Evolutionary conservation across 2,888 invertebrate genomes (phyloP).

Genomic region (Agonopterix alstromeriana): DNA sequence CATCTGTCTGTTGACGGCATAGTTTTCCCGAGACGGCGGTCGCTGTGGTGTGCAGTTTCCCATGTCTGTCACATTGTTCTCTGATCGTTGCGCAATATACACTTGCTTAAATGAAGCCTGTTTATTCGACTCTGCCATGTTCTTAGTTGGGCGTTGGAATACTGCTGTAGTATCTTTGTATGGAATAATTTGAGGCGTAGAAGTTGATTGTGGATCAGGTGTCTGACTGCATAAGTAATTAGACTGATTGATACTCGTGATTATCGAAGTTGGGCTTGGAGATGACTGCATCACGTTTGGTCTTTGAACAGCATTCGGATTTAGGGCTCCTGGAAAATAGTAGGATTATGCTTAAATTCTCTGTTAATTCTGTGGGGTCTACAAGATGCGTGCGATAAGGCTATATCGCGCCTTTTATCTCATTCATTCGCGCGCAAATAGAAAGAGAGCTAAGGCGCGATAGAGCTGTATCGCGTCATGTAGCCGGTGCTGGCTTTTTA

Average conservation of each 20-base stretch:
- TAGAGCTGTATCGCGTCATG: too few relatives aligned
- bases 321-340: slow-evolving; percentile 34
- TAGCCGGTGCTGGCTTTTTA: too few relatives aligned
- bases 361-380: too few relatives aligned
- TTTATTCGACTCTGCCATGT: slow-evolving; percentile 20
- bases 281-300: slow-evolving; percentile 58
- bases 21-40: slow-evolving; percentile 9
- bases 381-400: too few relatives aligned
- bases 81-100: slow-evolving; percentile 38
- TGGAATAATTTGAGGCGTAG: slow-evolving; percentile 8
- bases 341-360: too few relatives aligned
- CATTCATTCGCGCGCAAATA: too few relatives aligned
- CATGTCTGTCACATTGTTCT: slow-evolving; percentile 15
- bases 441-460: too few relatives aligned
- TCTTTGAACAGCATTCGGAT: slow-evolving; percentile 43
- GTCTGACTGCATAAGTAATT: slow-evolving; percentile 59
- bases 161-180: slow-evolving; percentile 22
- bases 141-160: slow-evolving; percentile 33
- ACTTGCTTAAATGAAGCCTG: slow-evolving; percentile 43
- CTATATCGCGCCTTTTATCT: too few relatives aligned
- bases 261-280: slow-evolving; percentile 69
- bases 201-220: slow-evolving; percentile 19
- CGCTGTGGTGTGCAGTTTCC: neutral
- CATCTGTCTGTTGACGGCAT: slow-evolving; percentile 22
- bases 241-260: slow-evolving; percentile 65